phyloP scores from a whole-genome alignment of 37 sponge, comb jelly and placozoan species.

The Tethya wilhelma region DNA sequence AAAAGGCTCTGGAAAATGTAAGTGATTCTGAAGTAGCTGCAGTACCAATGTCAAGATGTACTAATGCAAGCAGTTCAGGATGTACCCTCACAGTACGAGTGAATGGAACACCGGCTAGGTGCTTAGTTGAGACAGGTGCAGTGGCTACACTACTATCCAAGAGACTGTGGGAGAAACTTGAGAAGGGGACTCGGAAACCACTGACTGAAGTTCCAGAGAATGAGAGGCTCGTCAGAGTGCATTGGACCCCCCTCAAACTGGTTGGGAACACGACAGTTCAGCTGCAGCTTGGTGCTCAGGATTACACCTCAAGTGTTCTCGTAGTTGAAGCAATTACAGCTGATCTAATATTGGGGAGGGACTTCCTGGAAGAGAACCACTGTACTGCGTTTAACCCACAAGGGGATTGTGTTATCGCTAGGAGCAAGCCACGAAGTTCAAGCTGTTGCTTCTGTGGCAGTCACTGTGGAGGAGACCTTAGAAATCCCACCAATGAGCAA shows the following conservation, averaged over 20 bases:
- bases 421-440: too few species aligned
- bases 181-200: not conserved
- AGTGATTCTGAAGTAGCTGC: not conserved
- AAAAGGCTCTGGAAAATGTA: slow-evolving; percentile 2
- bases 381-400: not conserved
- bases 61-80: not conserved
- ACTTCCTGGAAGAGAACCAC: slow-evolving; percentile 9
- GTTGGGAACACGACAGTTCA: not conserved
- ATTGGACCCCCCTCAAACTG: slow-evolving; percentile 7
- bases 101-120: slow-evolving; percentile 3
- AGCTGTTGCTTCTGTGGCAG: not conserved
- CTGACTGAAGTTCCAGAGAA: not conserved
- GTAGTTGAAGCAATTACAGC: slow-evolving; percentile 2
- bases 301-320: not conserved
- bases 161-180: slow-evolving; percentile 19
- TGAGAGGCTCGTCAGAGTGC: slow-evolving; percentile 20
- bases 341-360: slow-evolving; percentile 34
- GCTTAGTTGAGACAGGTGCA: slow-evolving; percentile 48
- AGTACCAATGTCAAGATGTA: too few species aligned
- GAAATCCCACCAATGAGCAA: slow-evolving; percentile 4
- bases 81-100: slow-evolving; percentile 1
- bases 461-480: not conserved
- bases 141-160: slow-evolving; percentile 8
- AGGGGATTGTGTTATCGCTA: too few species aligned
- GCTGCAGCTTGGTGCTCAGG: not conserved